Evolutionary conservation across 2,797 vertebrate species (phyloP).

Genomic region (Periparus ater): DNA sequence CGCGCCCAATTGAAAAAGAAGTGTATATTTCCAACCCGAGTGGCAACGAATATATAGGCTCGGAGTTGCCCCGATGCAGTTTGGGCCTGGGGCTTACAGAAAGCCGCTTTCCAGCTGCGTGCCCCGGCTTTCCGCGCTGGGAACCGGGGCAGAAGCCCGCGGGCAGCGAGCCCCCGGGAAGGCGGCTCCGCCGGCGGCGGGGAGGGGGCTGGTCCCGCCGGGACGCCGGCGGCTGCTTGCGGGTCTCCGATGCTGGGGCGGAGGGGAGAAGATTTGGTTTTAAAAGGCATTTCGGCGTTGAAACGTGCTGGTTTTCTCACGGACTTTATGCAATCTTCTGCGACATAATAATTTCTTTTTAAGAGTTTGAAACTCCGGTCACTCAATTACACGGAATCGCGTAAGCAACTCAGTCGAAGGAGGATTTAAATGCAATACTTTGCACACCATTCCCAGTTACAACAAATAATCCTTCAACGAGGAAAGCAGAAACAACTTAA

Average conservation of each 20-base stretch:
- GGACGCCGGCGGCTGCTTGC: neutral
- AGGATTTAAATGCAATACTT: constrained; percentile 75
- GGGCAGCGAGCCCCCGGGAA: neutral
- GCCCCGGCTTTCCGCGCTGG: neutral
- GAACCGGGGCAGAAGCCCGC: neutral
- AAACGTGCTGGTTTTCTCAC: neutral
- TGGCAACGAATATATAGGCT: neutral
- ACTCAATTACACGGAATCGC: neutral
- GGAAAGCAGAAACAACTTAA: constrained; percentile 78
- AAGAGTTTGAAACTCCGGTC: constrained; percentile 54
- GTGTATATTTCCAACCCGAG: neutral
- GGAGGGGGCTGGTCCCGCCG: neutral
- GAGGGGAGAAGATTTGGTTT: neutral
- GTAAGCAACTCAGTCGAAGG: constrained; percentile 69
- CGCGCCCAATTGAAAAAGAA: neutral
- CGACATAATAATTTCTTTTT: constrained; percentile 42
- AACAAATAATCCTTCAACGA: constrained; percentile 75
- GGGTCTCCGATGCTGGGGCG: neutral
- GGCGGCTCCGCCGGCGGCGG: neutral
- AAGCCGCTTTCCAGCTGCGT: neutral
- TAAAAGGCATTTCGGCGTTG: neutral
- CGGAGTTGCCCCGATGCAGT: neutral
- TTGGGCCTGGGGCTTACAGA: constrained; percentile 1
- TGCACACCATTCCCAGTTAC: constrained; percentile 72
- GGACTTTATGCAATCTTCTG: neutral